Evolutionary conservation across 2,888 invertebrate species (phyloP).

Genomic region (Coelogynopora nodosa): DNA sequence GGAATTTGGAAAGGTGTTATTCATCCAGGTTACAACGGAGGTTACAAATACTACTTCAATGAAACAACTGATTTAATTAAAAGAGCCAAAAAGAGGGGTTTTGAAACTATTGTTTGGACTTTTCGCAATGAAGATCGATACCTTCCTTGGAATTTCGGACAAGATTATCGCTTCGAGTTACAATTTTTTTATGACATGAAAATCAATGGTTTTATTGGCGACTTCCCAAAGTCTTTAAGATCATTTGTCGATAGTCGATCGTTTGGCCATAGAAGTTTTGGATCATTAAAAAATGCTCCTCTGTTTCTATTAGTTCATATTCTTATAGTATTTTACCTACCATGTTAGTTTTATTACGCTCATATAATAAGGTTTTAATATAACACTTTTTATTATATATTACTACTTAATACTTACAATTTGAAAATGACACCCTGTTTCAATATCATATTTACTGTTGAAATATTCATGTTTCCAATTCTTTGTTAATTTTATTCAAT

Average conservation of each 20-base stretch:
- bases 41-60: not conserved
- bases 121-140: conserved; percentile 36
- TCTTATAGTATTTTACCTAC: too few species aligned
- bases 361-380: too few species aligned
- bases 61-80: not conserved
- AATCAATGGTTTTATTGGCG: conserved; percentile 51
- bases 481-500: too few species aligned
- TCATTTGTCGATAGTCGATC: not conserved
- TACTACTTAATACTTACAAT: too few species aligned
- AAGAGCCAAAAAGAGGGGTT: not conserved
- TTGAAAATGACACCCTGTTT: too few species aligned
- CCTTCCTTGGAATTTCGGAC: conserved; percentile 23
- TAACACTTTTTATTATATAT: too few species aligned
- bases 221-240: conserved; percentile 49
- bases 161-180: not conserved
- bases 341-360: too few species aligned
- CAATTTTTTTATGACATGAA: conserved; percentile 39
- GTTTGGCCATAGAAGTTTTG: not conserved
- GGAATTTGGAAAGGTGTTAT: not conserved
- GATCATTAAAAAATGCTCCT: too few species aligned
- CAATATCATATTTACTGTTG: too few species aligned
- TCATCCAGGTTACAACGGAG: not conserved
- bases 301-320: too few species aligned
- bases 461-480: too few species aligned
- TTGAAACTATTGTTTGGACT: conserved; percentile 8